Evolutionary conservation across 2,113 vertebrate genomes (phyloP).

Genomic region (Muscicapa adusta): DNA sequence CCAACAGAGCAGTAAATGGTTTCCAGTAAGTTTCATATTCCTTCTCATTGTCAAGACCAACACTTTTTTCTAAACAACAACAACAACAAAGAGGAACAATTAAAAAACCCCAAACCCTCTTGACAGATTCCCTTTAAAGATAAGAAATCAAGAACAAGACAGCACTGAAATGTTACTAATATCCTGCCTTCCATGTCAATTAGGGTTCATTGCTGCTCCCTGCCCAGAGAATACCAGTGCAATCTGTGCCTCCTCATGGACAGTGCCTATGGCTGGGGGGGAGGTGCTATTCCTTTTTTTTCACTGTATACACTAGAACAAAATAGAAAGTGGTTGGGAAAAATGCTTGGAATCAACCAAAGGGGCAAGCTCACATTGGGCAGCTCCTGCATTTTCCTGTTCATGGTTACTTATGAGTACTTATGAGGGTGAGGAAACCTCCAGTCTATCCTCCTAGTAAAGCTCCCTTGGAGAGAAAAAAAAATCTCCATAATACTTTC

Average conservation of each 20-base stretch:
- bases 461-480: not conserved
- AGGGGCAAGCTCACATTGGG: not conserved
- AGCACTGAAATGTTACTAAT: not conserved
- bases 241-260: not conserved
- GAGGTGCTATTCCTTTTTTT: not conserved
- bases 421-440: not conserved
- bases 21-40: not conserved
- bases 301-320: not conserved
- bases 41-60: not conserved
- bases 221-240: not conserved
- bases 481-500: not conserved
- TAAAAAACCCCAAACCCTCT: not conserved
- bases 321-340: not conserved
- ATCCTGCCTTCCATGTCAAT: not conserved
- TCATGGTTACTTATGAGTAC: not conserved
- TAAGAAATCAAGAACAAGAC: not conserved
- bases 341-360: not conserved
- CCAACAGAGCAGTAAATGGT: not conserved
- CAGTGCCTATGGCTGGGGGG: not conserved
- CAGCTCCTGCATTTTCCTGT: not conserved
- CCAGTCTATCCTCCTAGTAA: not conserved
- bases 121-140: constrained; percentile 9
- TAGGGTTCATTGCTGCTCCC: constrained; percentile 13
- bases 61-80: not conserved
- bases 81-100: not conserved